Evolutionary conservation across 2,888 invertebrate species (phyloP), one percentile per base, ranked within the genome.

Genomic region (Azorinus chamasolen): DNA sequence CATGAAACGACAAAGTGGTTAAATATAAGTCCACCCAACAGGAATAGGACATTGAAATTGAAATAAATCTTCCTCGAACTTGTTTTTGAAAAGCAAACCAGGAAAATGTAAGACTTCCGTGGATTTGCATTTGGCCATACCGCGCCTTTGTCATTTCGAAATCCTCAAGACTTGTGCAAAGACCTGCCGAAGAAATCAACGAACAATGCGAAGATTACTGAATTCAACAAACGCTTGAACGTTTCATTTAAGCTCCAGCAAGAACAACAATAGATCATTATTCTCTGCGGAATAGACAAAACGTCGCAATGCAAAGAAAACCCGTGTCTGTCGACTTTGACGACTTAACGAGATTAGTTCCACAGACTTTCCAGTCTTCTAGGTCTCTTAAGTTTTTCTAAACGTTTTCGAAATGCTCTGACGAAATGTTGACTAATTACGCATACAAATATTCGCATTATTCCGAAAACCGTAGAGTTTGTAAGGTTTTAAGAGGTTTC

Each of bases 381-480:
- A 16, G 45, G 14, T 5, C 45, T 14, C 45, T 32, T 32, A 32
- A 10, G 4, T 32, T 32, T 32, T 32, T 32, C 32, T 32, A 32
- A 32, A 32, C 32, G 32, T 32, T 32, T 32, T 32, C 59, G 53
- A 69, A 53, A 61, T 24, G 61, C 20, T 53, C 14, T 61, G 69
- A 61, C 65, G 72, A 45, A 50, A 20, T 59, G 32, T 61, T 65
- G 50, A 62, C 73, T 73, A 73, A 73, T 73, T 73, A 62, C 58
- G 73, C 66, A 66, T 73, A 66, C 66, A 73, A 63, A 73, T 73
- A 61, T 62, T 61, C 43, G 39, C 73, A 73, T 73, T 73, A 73
- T 73, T 64, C 71, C 57, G 53, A 59, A 55, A 71, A 64, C 48
- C 51, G 55, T 27, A 54, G 62, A 55, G 22, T 66, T 72, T 65